A percentile compares a stretch with the other conserved stretches of the same genome.
Conservation (phyloP, 2,888 invertebrate genomes). For the Drosophila neutralis region DNA sequence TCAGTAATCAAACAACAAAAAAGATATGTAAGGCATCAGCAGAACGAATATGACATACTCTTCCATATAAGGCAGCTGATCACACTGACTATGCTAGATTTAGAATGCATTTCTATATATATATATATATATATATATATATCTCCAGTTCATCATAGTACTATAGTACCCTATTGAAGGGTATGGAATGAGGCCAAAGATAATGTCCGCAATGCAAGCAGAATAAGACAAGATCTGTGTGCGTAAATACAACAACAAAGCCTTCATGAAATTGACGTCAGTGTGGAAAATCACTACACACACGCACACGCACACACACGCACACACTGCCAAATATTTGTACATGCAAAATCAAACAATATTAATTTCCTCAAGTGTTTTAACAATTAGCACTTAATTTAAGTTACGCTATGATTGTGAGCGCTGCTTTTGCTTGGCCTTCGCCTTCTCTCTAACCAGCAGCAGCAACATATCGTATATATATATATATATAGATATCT, state of each 20-base stretch:
- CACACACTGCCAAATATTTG: constrained; percentile 5
- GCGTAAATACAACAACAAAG: not conserved
- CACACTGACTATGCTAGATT: not conserved
- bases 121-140: too few species aligned
- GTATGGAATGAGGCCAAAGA: constrained; percentile 20
- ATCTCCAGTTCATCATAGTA: not conserved
- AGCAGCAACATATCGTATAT: constrained; percentile 8
- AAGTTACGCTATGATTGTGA: constrained; percentile 46
- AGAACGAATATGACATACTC: not conserved
- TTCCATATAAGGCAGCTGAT: not conserved
- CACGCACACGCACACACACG: not conserved
- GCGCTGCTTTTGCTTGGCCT: constrained; percentile 35
- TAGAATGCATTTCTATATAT: not conserved
- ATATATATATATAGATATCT: not conserved
- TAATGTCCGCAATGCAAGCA: constrained; percentile 34
- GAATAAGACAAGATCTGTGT: not conserved
- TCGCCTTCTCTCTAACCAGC: constrained; percentile 40
- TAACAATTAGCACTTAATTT: constrained; percentile 65
- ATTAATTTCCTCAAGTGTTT: constrained; percentile 55
- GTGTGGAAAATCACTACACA: constrained; percentile 20
- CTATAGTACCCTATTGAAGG: not conserved
- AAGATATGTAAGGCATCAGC: too few species aligned
- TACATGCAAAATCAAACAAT: constrained; percentile 46
- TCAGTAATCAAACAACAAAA: not conserved
- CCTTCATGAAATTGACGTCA: constrained; percentile 56